Base-by-base conservation (phyloP, 2,888 invertebrate species). In the Gonocerus acuteangulatus region DNA sequence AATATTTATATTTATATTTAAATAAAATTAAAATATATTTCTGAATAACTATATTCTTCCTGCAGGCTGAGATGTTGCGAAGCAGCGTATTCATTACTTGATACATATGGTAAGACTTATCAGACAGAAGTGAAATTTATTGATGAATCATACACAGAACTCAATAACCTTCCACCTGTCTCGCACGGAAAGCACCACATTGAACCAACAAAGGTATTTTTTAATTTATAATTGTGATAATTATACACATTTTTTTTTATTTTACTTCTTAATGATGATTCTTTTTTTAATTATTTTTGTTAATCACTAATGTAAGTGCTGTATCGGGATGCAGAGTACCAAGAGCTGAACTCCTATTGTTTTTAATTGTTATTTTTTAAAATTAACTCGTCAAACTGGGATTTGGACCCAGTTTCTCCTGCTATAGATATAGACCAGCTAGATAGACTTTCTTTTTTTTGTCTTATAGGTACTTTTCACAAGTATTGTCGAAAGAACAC, bases 391-490 rank as follows among this genome's bases (percentile, higher is more conserved):
- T n/a, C n/a, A n/a, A n/a, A n/a, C n/a, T n/a, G n/a, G n/a, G n/a
- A n/a, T n/a, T n/a, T n/a, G n/a, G n/a, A n/a, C n/a, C n/a, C n/a
- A n/a, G n/a, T n/a, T n/a, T n/a, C n/a, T n/a, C n/a, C n/a, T n/a
- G n/a, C n/a, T n/a, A n/a, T n/a, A n/a, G n/a, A n/a, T n/a, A n/a
- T n/a, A n/a, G n/a, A n/a, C n/a, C n/a, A n/a, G n/a, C n/a, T n/a
- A n/a, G n/a, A n/a, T n/a, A n/a, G n/a, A n/a, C n/a, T n/a, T n/a
- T n/a, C n/a, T n/a, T n/a, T n/a, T n/a, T n/a, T n/a, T n/a, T n/a
- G n/a, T n/a, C n/a, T n/a, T n/a, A n/a, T 80, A 95, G 95, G 89
- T 85, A 74, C 83, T 95, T 75, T 87, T 96, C 77, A 92, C 91
- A 73, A 87, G 86, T 74, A 89, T 94, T 68, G 87, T 92, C 73